Percentiles rank a stretch among this genome's conserved stretches.
These are phyloP conservation scores for Megalurothrips usitatus DNA, from an alignment of 2,888 invertebrate genomes.

Conservation along the genomic window DNA sequence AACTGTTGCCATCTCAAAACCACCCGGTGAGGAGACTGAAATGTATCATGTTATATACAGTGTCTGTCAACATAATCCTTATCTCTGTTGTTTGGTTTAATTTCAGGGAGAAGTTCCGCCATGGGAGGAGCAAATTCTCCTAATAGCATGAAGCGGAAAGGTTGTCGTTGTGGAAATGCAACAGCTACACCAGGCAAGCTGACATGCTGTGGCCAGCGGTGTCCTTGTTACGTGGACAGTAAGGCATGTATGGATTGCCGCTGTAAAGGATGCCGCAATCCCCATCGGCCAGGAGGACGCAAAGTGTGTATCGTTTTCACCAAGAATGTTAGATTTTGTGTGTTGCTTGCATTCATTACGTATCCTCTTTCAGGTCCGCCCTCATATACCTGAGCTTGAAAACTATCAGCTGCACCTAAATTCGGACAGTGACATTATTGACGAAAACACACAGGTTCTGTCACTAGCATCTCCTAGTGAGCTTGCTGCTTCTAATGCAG, in stretches of 20 bases:
- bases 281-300: slow-evolving; percentile 74
- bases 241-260: slow-evolving; percentile 86
- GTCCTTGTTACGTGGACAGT: slow-evolving; percentile 89
- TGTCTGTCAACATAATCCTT: background rate
- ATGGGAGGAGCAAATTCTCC: slow-evolving; percentile 31
- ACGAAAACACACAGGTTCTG: background rate
- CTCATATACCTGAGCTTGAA: slow-evolving; percentile 63
- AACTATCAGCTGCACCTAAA: slow-evolving; percentile 53
- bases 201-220: slow-evolving; percentile 89
- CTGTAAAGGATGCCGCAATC: slow-evolving; percentile 90
- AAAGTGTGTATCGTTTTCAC: slow-evolving; percentile 53
- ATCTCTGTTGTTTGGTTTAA: background rate
- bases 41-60: background rate
- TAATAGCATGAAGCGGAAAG: slow-evolving; percentile 42
- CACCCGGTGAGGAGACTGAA: background rate
- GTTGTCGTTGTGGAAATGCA: slow-evolving; percentile 88
- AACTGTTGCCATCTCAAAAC: background rate
- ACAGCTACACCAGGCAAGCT: slow-evolving; percentile 83
- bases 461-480: slow-evolving; percentile 26
- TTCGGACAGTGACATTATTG: background rate
- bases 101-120: slow-evolving; percentile 29
- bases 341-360: background rate
- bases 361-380: slow-evolving; percentile 53
- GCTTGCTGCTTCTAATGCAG: slow-evolving; percentile 27
- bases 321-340: no score